These are phyloP conservation scores for Corella eumyota DNA, from an alignment of 23 tunicate genomes.

Conservation along the genomic window DNA sequence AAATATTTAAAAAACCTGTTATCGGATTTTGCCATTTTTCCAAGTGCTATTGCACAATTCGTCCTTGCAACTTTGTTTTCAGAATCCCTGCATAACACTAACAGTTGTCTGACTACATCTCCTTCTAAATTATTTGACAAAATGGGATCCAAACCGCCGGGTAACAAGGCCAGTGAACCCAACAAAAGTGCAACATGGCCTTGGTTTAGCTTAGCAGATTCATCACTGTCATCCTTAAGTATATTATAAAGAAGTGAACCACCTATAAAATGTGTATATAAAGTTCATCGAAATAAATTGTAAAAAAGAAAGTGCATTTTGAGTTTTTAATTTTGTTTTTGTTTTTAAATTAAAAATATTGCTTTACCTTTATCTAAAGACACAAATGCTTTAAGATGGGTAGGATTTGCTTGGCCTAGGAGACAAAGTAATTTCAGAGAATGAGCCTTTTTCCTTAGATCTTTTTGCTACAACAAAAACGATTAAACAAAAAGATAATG, in stretches of 20 bases:
- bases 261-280: too few relatives aligned
- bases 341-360: background rate
- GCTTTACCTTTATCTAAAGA: slow-evolving; percentile 48
- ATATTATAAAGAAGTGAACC: too few relatives aligned
- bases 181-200: slow-evolving; percentile 57
- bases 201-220: slow-evolving; percentile 38
- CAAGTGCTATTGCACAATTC: slow-evolving; percentile 64
- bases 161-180: slow-evolving; percentile 29
- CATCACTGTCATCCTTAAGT: slow-evolving; percentile 3
- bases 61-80: slow-evolving; percentile 23
- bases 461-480: slow-evolving; percentile 18
- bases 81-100: slow-evolving; percentile 59
- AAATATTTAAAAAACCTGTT: slow-evolving; percentile 20
- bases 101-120: slow-evolving; percentile 42
- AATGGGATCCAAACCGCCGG: slow-evolving; percentile 3
- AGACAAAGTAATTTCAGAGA: slow-evolving; percentile 47
- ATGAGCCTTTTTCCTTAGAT: slow-evolving; percentile 22
- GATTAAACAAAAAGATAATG: too few relatives aligned
- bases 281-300: too few relatives aligned
- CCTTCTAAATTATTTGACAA: too few relatives aligned
- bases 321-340: too few relatives aligned
- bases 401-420: slow-evolving; percentile 25
- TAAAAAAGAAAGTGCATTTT: too few relatives aligned
- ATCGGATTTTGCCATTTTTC: slow-evolving; percentile 48
- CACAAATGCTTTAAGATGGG: slow-evolving; percentile 10